Evolutionary conservation across 1,140 invertebrate genomes (phyloP).

Genomic region (Caenorhabditis brenneri): DNA sequence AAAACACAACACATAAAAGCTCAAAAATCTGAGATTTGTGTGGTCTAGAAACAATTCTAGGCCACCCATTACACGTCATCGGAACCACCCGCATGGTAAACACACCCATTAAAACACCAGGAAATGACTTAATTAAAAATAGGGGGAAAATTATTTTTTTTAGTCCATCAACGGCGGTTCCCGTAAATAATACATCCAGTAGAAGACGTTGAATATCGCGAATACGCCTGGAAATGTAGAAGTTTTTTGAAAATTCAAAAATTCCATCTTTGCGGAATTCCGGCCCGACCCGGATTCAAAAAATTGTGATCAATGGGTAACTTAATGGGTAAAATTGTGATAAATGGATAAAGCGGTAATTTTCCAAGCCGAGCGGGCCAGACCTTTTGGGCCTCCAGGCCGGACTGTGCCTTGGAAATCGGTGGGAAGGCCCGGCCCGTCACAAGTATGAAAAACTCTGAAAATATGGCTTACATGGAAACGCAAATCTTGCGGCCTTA

Average conservation of each 20-base stretch:
- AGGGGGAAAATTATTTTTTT: neutral
- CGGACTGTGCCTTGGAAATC: no score
- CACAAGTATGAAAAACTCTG: neutral
- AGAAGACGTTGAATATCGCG: slow-evolving; percentile 57
- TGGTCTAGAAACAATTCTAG: neutral
- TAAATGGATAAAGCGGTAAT: no score
- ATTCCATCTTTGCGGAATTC: neutral
- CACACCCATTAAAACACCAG: neutral
- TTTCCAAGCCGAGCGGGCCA: no score
- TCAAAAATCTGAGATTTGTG: neutral
- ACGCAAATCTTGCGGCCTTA: slow-evolving; percentile 47
- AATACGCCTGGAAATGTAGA: slow-evolving; percentile 50
- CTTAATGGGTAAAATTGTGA: no score
- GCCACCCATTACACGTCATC: neutral
- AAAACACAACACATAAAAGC: neutral
- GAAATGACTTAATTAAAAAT: neutral
- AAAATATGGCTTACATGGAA: slow-evolving; percentile 49
- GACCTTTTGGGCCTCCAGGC: no score
- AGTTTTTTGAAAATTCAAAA: slow-evolving; percentile 13
- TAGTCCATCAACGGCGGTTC: slow-evolving; percentile 12
- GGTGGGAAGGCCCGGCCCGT: no score
- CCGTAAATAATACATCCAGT: slow-evolving; percentile 59
- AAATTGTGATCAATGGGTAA: no score
- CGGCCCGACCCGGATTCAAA: neutral
- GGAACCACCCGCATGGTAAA: neutral